Evolutionary conservation across 2,797 vertebrate species (phyloP), one percentile per base, ranked within the genome.

Genomic region (Huso huso): DNA sequence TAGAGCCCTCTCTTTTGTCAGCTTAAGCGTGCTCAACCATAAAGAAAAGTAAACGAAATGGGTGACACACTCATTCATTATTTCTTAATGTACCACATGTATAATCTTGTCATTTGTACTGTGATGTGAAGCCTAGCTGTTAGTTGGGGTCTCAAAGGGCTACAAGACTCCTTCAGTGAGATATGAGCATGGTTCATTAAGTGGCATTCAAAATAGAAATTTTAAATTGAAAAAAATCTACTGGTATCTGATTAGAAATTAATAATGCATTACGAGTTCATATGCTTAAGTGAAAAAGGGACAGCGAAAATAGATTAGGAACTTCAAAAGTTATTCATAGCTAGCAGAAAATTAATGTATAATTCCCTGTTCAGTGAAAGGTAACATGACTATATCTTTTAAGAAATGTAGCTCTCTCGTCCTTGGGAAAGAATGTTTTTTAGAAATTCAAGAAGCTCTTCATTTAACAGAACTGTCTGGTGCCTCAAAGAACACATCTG

Each of bases 221-320:
- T 59, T 66, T 65, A 65, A 65, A 65, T 57, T 48, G 64, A 66
- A 66, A 66, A 18, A 65, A 66, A 66, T 48, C 63, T 52, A 51
- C 53, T 18, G 64, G 58, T 57, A 66, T 55, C 65, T 66, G 65
- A 66, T 59, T 66, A 59, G 65, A 66, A 66, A 66, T 66, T 66
- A 66, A 66, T 66, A 66, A 66, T 66, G 65, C 55, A 66, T 65
- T 55, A 13, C 53, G 48, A 59, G 65, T 66, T 66, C 55, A 66
- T 60, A 66, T 58, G 55, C 65, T 59, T 66, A 66, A 60, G 55
- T 11, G 55, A 66, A 66, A 48, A 66, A 48, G 55, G 65, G 65
- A 66, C 58, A 59, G 58, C 8, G 13, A 66, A 66, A 66, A 66
- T 59, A 15, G 53, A 66, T 59, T n/a, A 66, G 58, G 65, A 57